phyloP scores from a whole-genome alignment of 2,113 vertebrate species.

The Anhinga rufa region DNA sequence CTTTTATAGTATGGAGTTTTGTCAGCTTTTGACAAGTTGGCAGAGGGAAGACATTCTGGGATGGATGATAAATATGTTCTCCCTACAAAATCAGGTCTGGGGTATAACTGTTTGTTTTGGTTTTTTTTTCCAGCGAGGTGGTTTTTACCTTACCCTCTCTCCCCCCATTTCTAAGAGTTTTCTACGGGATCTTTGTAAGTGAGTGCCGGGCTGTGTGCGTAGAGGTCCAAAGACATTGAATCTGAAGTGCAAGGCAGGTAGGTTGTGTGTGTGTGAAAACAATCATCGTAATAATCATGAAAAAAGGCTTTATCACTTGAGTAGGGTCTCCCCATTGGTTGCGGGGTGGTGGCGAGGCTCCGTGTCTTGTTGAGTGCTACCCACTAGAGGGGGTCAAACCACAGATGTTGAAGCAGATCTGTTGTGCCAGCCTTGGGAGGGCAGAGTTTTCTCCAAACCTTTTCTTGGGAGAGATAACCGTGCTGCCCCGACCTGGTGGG shows the following conservation, averaged over 20 bases:
- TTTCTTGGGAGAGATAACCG: background rate
- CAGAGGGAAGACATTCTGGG: slow-evolving; percentile 21
- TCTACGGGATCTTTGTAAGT: background rate
- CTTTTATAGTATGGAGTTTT: slow-evolving; percentile 53
- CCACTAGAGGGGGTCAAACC: slow-evolving; percentile 69
- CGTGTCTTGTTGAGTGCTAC: slow-evolving; percentile 45
- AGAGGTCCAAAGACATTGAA: background rate
- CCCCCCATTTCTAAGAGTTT: background rate
- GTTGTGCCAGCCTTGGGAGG: background rate
- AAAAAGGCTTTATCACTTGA: background rate
- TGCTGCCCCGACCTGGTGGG: background rate
- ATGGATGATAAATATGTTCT: slow-evolving; percentile 50
- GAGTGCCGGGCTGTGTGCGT: background rate
- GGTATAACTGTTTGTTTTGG: background rate
- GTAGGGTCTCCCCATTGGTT: slow-evolving; percentile 19
- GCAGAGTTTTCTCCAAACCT: background rate
- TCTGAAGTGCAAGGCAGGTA: background rate
- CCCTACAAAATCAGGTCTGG: background rate
- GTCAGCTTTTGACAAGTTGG: slow-evolving; percentile 62
- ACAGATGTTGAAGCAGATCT: slow-evolving; percentile 48
- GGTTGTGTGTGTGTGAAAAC: background rate
- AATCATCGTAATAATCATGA: rapidly evolving
- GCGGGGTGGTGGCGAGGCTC: background rate
- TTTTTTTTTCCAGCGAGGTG: background rate
- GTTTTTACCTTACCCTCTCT: background rate